A percentile compares a stretch with the other conserved stretches of the same genome.
These are phyloP conservation scores for Chymomyza procnemis DNA, from an alignment of 2,888 invertebrate genomes.

Conservation along the genomic window DNA sequence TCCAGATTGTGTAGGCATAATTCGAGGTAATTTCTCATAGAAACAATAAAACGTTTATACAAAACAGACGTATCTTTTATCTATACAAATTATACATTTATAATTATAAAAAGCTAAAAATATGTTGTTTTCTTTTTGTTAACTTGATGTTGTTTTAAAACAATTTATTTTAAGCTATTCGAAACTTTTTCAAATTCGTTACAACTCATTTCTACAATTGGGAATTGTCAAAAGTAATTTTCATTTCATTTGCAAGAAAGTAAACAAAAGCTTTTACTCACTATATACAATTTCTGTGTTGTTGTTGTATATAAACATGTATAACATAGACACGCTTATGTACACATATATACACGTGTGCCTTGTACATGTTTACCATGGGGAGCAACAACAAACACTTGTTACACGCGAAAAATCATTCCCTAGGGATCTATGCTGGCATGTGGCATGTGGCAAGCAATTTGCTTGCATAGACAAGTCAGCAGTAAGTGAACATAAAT, in stretches of 20 bases:
- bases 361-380: conserved; percentile 1
- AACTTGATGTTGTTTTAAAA: too few relatives aligned
- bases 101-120: too few relatives aligned
- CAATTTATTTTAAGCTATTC: too few relatives aligned
- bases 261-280: conserved; percentile 2
- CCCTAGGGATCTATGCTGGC: conserved; percentile 14
- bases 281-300: too few relatives aligned
- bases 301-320: conserved; percentile 14
- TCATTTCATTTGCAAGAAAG: conserved; percentile 55
- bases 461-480: conserved; percentile 39
- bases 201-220: conserved; percentile 11
- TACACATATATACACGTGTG: not conserved
- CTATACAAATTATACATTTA: too few relatives aligned
- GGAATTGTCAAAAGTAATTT: conserved; percentile 48
- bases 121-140: too few relatives aligned
- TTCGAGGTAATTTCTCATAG: too few relatives aligned
- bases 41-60: too few relatives aligned
- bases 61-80: too few relatives aligned
- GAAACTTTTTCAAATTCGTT: not conserved
- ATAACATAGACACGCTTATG: not conserved
- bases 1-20: too few relatives aligned
- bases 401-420: conserved; percentile 40
- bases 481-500: not conserved
- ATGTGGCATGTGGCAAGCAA: conserved; percentile 46
- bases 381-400: conserved; percentile 45